Percentiles rank a stretch among this genome's conserved stretches.
Conservation (phyloP, 1,140 invertebrate species). For the Reticulitermes speratus region DNA sequence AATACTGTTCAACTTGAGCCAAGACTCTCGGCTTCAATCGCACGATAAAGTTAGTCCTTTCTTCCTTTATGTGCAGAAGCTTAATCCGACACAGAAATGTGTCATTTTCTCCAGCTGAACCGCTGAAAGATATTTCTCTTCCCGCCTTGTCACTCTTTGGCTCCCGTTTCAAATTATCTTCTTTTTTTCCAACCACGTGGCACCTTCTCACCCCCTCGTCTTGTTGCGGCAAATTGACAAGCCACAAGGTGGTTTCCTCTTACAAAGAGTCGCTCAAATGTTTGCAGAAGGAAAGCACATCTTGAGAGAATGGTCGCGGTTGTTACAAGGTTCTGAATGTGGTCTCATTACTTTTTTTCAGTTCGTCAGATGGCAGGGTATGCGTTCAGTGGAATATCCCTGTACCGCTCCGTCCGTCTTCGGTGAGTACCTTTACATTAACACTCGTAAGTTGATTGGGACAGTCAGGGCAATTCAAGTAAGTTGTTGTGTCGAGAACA, state of each 20-base stretch:
- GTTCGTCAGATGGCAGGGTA: no score
- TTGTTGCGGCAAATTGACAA: neutral
- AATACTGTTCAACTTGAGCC: no score
- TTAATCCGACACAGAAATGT: neutral
- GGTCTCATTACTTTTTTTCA: no score
- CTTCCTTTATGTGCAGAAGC: neutral
- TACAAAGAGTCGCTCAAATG: slow-evolving; percentile 15
- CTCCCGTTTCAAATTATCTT: slow-evolving; percentile 16
- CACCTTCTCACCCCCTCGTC: neutral
- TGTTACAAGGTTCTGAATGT: neutral
- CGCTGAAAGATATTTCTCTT: neutral
- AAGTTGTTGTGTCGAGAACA: no score
- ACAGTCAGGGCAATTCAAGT: no score
- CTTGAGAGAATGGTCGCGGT: neutral
- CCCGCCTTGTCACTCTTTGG: neutral
- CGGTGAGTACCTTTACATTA: no score
- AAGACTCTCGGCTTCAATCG: no score
- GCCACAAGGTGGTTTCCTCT: slow-evolving; percentile 5
- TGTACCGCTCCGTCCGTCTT: no score
- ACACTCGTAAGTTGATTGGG: no score
- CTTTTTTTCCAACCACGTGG: neutral
- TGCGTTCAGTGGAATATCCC: no score
- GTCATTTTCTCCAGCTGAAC: neutral
- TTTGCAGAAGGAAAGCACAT: neutral
- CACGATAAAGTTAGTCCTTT: neutral